Conservation (phyloP, 2,888 invertebrate species). For the Drosophila neutralis region DNA sequence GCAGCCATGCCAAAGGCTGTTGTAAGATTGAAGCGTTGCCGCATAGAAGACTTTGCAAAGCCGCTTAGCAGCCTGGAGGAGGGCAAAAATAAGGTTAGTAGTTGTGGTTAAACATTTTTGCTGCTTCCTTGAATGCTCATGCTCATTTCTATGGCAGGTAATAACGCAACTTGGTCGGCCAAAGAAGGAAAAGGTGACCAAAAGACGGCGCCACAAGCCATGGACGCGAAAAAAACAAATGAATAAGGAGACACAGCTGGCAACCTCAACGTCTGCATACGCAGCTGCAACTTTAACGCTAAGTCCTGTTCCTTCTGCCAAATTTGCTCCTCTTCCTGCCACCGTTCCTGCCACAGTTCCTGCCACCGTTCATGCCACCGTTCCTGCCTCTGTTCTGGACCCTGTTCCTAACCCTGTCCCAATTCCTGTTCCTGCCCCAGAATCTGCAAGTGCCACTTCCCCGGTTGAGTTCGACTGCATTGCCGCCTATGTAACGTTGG, state of each 20-base stretch:
- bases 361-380: conserved; percentile 1
- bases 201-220: conserved; percentile 22
- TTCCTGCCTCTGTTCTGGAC: neutral
- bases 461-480: conserved; percentile 32
- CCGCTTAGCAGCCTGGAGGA: neutral
- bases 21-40: conserved; percentile 54
- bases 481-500: conserved; percentile 48
- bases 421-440: neutral
- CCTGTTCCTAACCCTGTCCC: neutral
- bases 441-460: neutral
- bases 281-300: neutral
- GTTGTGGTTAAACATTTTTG: neutral
- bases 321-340: neutral
- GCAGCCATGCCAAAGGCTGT: conserved; percentile 20
- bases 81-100: conserved; percentile 24
- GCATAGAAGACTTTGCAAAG: conserved; percentile 16
- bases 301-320: neutral
- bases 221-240: conserved; percentile 32
- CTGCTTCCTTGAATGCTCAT: neutral
- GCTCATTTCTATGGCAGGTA: conserved; percentile 4
- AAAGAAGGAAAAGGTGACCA: neutral
- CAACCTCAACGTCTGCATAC: conserved; percentile 5
- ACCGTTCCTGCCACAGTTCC: neutral
- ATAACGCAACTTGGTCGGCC: neutral
- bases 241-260: conserved; percentile 13